Evolutionary conservation across 2,113 vertebrate genomes (phyloP).

Genomic region (Phaetusa simplex): DNA sequence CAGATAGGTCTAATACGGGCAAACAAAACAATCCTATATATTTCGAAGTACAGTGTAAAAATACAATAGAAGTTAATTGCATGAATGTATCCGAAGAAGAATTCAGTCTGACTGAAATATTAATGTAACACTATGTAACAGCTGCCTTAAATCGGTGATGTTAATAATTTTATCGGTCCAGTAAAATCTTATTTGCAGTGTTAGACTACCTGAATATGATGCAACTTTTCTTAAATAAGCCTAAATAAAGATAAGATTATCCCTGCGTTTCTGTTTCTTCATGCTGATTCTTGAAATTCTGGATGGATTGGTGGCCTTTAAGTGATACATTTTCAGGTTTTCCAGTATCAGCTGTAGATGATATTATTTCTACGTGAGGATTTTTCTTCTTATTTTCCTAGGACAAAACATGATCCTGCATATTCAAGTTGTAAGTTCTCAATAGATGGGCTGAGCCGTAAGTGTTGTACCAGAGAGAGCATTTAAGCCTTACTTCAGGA

Average conservation of each 20-base stretch:
- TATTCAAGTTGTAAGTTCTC: background rate
- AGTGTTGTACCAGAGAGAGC: background rate
- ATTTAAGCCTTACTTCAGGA: background rate
- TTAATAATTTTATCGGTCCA: slow-evolving; percentile 31
- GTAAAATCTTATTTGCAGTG: slow-evolving; percentile 7
- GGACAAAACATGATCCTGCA: background rate
- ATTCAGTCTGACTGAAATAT: slow-evolving; percentile 1
- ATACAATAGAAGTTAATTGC: background rate
- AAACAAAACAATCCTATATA: background rate
- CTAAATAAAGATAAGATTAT: slow-evolving; percentile 63
- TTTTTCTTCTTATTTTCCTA: background rate
- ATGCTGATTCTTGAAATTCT: slow-evolving; percentile 9
- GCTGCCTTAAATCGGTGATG: slow-evolving; percentile 48
- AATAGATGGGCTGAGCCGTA: background rate
- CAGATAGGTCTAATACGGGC: background rate
- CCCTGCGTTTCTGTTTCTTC: background rate
- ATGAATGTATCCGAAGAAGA: background rate
- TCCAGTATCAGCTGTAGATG: background rate
- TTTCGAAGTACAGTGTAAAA: background rate
- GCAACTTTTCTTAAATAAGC: slow-evolving; percentile 24
- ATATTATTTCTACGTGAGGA: background rate
- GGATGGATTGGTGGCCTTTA: background rate
- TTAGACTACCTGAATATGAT: background rate
- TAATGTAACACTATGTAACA: slow-evolving; percentile 40
- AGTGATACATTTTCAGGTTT: background rate